phyloP scores from a whole-genome alignment of 1,140 invertebrate species.

The Bilobella aurantiaca region DNA sequence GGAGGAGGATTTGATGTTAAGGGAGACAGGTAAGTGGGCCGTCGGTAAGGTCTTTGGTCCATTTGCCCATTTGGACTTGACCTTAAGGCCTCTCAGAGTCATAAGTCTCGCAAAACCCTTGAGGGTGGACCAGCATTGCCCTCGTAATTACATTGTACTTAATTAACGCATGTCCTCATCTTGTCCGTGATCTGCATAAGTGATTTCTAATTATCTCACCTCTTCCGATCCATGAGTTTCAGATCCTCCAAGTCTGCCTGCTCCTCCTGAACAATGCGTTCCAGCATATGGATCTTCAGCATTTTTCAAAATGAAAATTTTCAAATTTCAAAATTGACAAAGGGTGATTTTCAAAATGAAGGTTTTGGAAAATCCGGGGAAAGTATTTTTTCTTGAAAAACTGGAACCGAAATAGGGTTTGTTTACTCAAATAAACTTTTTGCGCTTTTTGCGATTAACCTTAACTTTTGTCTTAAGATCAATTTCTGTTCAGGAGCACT shows the following conservation, averaged over 20 bases:
- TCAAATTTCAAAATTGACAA: not conserved
- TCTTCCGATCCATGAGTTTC: constrained; percentile 19
- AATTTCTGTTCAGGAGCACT: too few relatives aligned
- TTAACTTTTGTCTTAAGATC: too few relatives aligned
- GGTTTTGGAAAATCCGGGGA: too few relatives aligned
- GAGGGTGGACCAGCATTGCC: not conserved
- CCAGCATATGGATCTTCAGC: constrained; percentile 33
- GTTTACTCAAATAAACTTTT: too few relatives aligned
- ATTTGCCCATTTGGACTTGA: not conserved
- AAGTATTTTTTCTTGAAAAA: too few relatives aligned
- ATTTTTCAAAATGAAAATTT: constrained; percentile 13
- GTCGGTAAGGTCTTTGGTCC: not conserved
- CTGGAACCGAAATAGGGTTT: too few relatives aligned
- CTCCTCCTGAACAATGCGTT: constrained; percentile 26
- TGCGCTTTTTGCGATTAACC: too few relatives aligned
- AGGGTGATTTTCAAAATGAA: too few relatives aligned
- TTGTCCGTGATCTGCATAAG: not conserved
- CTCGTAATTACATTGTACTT: not conserved
- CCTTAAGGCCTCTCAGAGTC: not conserved
- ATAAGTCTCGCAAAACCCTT: not conserved
- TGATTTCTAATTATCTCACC: not conserved
- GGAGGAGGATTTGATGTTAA: not conserved
- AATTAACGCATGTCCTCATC: not conserved
- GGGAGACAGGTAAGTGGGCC: not conserved
- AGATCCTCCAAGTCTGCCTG: constrained; percentile 28